These are phyloP conservation scores for Archaeoteleia sp. DNA, from an alignment of 2,888 invertebrate genomes.

Conservation along the genomic window DNA sequence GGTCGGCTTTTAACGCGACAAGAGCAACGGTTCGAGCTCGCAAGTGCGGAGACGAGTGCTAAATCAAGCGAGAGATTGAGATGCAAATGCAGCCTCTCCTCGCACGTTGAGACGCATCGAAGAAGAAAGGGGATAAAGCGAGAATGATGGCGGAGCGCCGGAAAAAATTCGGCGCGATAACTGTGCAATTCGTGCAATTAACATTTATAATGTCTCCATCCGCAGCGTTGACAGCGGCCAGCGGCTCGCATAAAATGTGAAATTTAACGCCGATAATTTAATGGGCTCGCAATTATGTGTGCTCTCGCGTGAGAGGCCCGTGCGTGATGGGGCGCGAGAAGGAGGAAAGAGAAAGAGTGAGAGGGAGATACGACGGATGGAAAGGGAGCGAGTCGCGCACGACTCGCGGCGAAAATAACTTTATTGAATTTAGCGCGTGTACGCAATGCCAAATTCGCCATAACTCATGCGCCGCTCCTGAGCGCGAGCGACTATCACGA, in stretches of 20 bases:
- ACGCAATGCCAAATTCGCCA: constrained; percentile 54
- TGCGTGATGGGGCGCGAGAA: constrained; percentile 24
- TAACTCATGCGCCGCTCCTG: constrained; percentile 61
- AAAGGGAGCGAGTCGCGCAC: constrained; percentile 11
- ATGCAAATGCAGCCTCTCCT: constrained; percentile 65
- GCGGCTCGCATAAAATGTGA: constrained; percentile 60
- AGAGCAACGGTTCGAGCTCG: constrained; percentile 58
- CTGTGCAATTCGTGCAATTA: constrained; percentile 68
- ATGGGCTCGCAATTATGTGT: constrained; percentile 55
- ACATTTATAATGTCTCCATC: constrained; percentile 71
- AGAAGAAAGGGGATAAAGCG: constrained; percentile 30
- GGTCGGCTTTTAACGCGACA: constrained; percentile 58
- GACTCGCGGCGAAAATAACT: constrained; percentile 32
- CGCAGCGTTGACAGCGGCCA: constrained; percentile 56
- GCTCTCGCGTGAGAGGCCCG: constrained; percentile 42
- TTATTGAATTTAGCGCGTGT: constrained; percentile 66
- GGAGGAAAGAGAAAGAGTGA: constrained; percentile 17
- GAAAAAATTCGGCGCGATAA: constrained; percentile 59
- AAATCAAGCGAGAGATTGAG: constrained; percentile 68
- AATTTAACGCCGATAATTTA: constrained; percentile 67
- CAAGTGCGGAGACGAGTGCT: constrained; percentile 56
- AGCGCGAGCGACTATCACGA: constrained; percentile 47
- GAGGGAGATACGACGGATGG: constrained; percentile 3
- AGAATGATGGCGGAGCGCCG: constrained; percentile 44
- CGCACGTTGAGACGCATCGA: constrained; percentile 30